A percentile compares a stretch with the other conserved stretches of the same genome.
Evolutionary conservation across 2,113 vertebrate species (phyloP).

Genomic region (Mus musculus): GRCm39 chr8:72025501-72026000

Average conservation of each 20-base stretch:
- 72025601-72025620: slow-evolving; percentile 39
- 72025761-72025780: background rate
- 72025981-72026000: background rate
- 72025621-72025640: slow-evolving; percentile 54
- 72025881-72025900: background rate
- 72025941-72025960: background rate
- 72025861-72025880: background rate
- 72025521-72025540: background rate
- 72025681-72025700: background rate
- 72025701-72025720: background rate
- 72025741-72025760: background rate
- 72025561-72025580: background rate
- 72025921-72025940: background rate
- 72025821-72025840: background rate
- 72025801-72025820: background rate
- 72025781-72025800: background rate
- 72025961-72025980: background rate
- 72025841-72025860: background rate
- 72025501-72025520: background rate
- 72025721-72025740: background rate
- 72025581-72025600: background rate
- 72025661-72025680: background rate
- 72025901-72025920: too few relatives aligned
- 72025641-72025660: slow-evolving; percentile 38
- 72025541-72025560: background rate